These are phyloP conservation scores for Drosophila tropicalis DNA, from an alignment of 1,140 invertebrate genomes.

Conservation along the genomic window DNA sequence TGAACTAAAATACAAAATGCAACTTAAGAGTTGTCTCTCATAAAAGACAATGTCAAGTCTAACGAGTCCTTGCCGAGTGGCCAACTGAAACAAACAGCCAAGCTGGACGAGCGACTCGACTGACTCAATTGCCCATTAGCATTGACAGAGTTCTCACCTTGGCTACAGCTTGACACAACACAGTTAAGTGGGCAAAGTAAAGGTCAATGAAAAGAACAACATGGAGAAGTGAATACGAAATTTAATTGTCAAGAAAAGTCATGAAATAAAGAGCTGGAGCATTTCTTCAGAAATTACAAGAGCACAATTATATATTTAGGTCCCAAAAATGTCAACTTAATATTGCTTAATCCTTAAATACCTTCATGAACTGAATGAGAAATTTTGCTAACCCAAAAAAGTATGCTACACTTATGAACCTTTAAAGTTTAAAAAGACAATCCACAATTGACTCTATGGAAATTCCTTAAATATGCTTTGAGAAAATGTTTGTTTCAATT, in stretches of 20 bases:
- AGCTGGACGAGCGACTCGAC: not conserved
- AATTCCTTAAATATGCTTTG: too few relatives aligned
- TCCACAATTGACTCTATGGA: too few relatives aligned
- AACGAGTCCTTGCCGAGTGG: slow-evolving; percentile 27
- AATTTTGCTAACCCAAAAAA: too few relatives aligned
- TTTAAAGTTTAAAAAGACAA: too few relatives aligned
- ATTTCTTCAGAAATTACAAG: too few relatives aligned
- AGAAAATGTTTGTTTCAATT: too few relatives aligned
- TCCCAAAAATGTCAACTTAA: too few relatives aligned
- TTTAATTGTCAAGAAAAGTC: not conserved
- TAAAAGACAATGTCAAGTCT: slow-evolving; percentile 46
- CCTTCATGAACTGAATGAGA: too few relatives aligned
- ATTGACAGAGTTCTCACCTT: slow-evolving; percentile 9
- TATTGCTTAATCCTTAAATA: too few relatives aligned
- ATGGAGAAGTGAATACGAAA: slow-evolving; percentile 1
- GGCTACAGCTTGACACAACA: not conserved
- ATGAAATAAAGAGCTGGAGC: too few relatives aligned
- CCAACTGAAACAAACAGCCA: not conserved
- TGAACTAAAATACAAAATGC: slow-evolving; percentile 32
- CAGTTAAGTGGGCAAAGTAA: not conserved
- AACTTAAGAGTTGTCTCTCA: slow-evolving; percentile 18
- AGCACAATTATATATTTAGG: too few relatives aligned
- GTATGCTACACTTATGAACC: too few relatives aligned
- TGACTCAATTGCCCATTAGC: not conserved
- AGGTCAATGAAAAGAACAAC: not conserved